Percentiles rank a stretch among this genome's conserved stretches.
Evolutionary conservation across 2,797 vertebrate species (phyloP).

Genomic region (Threskiornis aethiopicus): DNA sequence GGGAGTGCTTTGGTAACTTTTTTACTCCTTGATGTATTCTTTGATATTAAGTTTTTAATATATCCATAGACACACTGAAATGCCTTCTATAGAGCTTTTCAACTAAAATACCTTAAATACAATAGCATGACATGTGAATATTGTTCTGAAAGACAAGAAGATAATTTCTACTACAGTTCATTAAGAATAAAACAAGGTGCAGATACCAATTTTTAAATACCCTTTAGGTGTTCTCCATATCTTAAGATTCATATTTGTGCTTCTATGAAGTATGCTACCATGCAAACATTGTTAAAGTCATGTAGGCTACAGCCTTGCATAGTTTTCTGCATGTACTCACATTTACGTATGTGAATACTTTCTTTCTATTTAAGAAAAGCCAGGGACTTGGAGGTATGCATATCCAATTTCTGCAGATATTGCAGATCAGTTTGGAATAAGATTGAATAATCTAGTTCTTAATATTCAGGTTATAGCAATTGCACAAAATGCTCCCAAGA

Average conservation of each 20-base stretch:
- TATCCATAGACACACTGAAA: slow-evolving; percentile 16
- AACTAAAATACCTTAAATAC: slow-evolving; percentile 54
- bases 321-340: not conserved
- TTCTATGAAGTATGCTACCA: not conserved
- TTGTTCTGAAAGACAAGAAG: not conserved
- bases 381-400: not conserved
- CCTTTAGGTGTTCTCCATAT: not conserved
- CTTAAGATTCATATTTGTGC: not conserved
- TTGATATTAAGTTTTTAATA: slow-evolving; percentile 75
- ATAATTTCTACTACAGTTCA: not conserved
- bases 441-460: slow-evolving; percentile 4
- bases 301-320: not conserved
- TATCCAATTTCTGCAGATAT: not conserved
- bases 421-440: not conserved
- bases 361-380: slow-evolving; percentile 18
- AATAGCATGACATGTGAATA: not conserved
- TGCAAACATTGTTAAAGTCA: not conserved
- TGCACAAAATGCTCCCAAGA: slow-evolving; percentile 46
- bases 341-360: slow-evolving; percentile 39
- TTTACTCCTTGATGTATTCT: slow-evolving; percentile 64
- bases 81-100: slow-evolving; percentile 43
- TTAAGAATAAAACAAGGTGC: not conserved
- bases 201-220: not conserved
- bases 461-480: slow-evolving; percentile 15
- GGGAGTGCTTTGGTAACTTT: slow-evolving; percentile 74